Conservation (phyloP, 2,113 vertebrate species). For the Lates calcarifer region DNA sequence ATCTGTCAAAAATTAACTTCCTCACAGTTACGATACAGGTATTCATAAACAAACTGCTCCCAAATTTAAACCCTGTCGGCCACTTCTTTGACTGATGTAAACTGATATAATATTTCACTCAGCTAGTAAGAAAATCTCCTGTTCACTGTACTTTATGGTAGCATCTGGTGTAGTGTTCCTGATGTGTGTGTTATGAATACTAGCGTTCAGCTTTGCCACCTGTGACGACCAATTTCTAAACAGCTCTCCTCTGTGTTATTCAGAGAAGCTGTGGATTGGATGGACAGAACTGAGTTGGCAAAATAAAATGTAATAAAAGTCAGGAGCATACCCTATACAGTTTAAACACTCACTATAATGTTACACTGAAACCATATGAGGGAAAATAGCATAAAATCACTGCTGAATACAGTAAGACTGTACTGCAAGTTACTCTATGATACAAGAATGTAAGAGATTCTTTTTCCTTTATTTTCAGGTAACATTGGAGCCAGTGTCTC, state of each 20-base stretch:
- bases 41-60: conserved; percentile 34
- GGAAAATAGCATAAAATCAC: conserved; percentile 4
- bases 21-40: conserved; percentile 17
- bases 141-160: conserved; percentile 7
- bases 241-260: conserved; percentile 3
- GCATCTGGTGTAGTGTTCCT: conserved; percentile 17
- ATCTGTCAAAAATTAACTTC: conserved; percentile 38
- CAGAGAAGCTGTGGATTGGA: neutral
- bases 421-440: neutral
- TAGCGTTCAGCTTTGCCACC: conserved; percentile 24
- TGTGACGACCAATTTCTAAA: conserved; percentile 23
- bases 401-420: neutral
- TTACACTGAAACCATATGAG: conserved; percentile 35
- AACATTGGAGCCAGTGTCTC: neutral
- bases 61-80: neutral
- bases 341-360: conserved; percentile 14
- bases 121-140: conserved; percentile 11
- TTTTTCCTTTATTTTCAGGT: neutral
- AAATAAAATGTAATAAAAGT: conserved; percentile 30
- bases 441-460: neutral
- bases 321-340: neutral
- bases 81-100: neutral
- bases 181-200: conserved; percentile 16
- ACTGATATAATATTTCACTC: neutral
- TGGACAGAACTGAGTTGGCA: neutral